Base-by-base conservation (phyloP, 92 coral and sea anemone genomes). In the Nematostella vectensis region DNA sequence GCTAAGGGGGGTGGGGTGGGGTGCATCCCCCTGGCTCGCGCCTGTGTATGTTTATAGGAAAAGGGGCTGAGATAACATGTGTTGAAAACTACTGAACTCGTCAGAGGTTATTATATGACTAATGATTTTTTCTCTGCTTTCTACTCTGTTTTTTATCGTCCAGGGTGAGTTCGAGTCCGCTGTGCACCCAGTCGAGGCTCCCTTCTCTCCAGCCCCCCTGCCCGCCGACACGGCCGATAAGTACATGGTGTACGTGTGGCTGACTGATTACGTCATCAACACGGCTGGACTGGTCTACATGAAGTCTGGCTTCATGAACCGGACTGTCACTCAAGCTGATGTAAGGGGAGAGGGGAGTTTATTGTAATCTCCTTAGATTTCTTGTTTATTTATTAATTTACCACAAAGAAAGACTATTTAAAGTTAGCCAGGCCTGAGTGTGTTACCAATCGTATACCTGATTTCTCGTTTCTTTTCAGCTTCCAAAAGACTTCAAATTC, bases 131-230 rank as follows among this genome's bases (percentile, higher is more conserved):
- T 23, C 2, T 0, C 8, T 22, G 1, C 23, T 37, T 21, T 37
- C 22, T 1, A 31, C 8, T 18, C 28, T 8, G 18, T 29, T 26
- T 38, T 16, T 31, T 31, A 6, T 17, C 22, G 31, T 43, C 2
- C 54, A 93, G 99, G 99, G 96, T 10, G 99, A 93, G 53, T 93
- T 93, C 57, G 47, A 77, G 63, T 93, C 99, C 1, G 85, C 77
- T 15, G 74, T 74, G 2, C 74, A 80, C 36, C 99, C 99, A 36
- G 62, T 44, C 16, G 99, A 93, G 57, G 87, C 99, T 1, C 83
- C 93, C 15, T 78, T 93, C 59, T 49, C 71, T 13, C 99, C 99
- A 49, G 48, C 29, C 4, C 72, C 71, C 21, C 80, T 93, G 27
- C 88, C 99, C 18, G 27, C 60, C 2, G 76, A 61, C 27, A 60